These are phyloP conservation scores for Oreochromis grahami DNA, from an alignment of 2,797 vertebrate genomes.

Conservation along the genomic window DNA sequence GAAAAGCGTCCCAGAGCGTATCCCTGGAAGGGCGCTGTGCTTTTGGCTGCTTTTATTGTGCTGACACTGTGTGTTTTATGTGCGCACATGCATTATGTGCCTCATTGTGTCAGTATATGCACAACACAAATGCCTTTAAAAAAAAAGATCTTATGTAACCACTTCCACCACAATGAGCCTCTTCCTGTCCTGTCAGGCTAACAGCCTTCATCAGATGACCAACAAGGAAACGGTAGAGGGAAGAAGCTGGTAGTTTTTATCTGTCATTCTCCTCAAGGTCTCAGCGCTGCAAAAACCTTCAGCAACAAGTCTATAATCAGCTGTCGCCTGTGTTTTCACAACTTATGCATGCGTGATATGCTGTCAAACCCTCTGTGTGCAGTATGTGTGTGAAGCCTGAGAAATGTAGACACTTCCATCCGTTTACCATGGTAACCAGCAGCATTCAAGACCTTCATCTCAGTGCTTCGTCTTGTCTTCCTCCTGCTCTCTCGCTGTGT, in stretches of 20 bases:
- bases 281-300: background rate
- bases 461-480: background rate
- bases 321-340: background rate
- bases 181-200: constrained; percentile 57
- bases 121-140: background rate
- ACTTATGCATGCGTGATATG: background rate
- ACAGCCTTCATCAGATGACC: background rate
- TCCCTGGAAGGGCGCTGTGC: background rate
- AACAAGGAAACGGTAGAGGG: constrained; percentile 32
- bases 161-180: constrained; percentile 22
- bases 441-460: background rate
- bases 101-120: background rate
- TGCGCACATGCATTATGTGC: background rate
- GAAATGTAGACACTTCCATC: background rate
- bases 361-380: background rate
- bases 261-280: background rate
- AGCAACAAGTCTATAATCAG: background rate
- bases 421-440: constrained; percentile 40
- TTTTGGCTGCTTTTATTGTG: background rate
- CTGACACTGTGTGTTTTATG: constrained; percentile 9
- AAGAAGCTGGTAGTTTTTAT: constrained; percentile 3
- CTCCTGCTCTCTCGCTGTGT: background rate
- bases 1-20: background rate
- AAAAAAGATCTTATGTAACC: constrained; percentile 35
- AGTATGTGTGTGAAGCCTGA: background rate